phyloP scores from a whole-genome alignment of 1,140 invertebrate genomes.

The Choristoneura fumiferana region DNA sequence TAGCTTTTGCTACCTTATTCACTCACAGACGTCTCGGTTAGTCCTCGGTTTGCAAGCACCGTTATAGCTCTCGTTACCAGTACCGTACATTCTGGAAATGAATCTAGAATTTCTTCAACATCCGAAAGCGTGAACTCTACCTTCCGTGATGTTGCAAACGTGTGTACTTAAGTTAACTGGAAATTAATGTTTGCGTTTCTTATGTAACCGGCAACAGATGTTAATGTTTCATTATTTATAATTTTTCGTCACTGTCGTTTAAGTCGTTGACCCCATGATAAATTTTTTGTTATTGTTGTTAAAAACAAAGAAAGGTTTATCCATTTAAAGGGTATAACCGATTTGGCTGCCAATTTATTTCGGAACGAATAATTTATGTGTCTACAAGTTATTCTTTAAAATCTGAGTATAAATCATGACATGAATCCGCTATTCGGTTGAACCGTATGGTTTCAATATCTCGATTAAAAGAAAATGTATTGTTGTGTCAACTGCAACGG shows the following conservation, averaged over 20 bases:
- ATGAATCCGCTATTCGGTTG: not conserved
- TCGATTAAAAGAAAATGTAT: not conserved
- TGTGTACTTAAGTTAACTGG: conserved; percentile 8
- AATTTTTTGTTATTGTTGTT: not conserved
- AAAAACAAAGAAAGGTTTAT: conserved; percentile 1
- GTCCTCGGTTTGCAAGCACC: conserved; percentile 47
- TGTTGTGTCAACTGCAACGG: not conserved
- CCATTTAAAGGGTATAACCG: conserved; percentile 6
- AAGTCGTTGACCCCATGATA: conserved; percentile 1
- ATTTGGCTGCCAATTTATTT: conserved; percentile 7
- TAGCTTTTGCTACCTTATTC: conserved; percentile 62
- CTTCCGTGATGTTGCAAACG: not conserved
- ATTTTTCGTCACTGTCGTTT: not conserved
- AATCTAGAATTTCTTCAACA: conserved; percentile 34
- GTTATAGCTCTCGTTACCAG: conserved; percentile 60
- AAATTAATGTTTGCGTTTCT: conserved; percentile 13
- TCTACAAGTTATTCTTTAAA: conserved; percentile 6
- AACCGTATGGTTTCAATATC: not conserved
- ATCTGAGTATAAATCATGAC: conserved; percentile 5
- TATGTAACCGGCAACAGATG: conserved; percentile 4
- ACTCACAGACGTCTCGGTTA: conserved; percentile 43
- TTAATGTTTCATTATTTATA: conserved; percentile 10
- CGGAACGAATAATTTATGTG: conserved; percentile 7
- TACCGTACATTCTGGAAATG: conserved; percentile 47
- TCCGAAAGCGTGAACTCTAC: conserved; percentile 24